Base-by-base conservation (phyloP, 2,888 invertebrate genomes). In the Lasioglossum morio region DNA sequence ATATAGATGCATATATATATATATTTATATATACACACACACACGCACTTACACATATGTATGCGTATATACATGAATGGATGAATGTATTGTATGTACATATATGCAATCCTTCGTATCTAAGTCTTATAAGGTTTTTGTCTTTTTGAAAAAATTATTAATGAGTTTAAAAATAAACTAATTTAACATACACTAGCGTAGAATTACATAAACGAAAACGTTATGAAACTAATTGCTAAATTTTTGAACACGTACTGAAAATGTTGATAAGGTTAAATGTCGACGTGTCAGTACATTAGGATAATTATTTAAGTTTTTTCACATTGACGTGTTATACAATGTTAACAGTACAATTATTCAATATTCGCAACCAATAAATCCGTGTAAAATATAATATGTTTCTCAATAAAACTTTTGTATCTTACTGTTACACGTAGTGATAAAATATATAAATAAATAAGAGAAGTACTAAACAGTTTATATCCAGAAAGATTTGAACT, bases 231-330 rank as follows among this genome's bases (percentile, higher is more conserved):
- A 48, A 48, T 63, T 63, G 14, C 46, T 69, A 69, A 40, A 82
- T 74, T 75, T 70, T 63, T 60, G 72, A 79, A 72, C 37, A 77
- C 77, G 66, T 75, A 57, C 40, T 79, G 8, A n/a, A 77, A 72
- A 72, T 53, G 40, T 19, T 69, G 69, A 77, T 78, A 79, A 84
- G 82, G 81, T 82, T 88, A 82, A 79, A 73, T 72, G 81, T 69
- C 66, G 84, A 88, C 88, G 88, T 85, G 85, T 85, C 88, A 43
- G 63, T 83, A n/a, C n/a, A n/a, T n/a, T n/a, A 72, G 60, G 72
- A 81, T 70, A 73, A 73, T 79, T 78, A 81, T 57, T 78, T 76
- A 60, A 30, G 40, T n/a, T 43, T 73, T 57, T 63, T 83, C 79
- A 74, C 2, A 16, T 23, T 82, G 74, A 70, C 40, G 7, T 57